Conservation (phyloP, 2,113 vertebrate species). For the Acinonyx jubatus region DNA sequence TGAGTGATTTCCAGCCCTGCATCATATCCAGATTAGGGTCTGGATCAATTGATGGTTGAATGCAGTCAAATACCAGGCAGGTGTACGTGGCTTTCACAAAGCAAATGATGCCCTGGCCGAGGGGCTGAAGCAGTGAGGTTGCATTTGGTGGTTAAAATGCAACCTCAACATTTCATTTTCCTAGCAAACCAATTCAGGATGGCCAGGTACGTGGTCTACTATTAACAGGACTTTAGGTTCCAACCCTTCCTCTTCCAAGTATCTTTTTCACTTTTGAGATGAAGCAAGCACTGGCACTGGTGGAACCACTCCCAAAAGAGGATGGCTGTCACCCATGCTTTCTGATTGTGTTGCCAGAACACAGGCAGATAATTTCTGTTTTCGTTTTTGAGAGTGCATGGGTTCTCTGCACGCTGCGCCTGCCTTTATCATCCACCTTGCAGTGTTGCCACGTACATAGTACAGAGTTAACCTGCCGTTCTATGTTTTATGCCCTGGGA, state of each 20-base stretch:
- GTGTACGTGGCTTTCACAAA: neutral
- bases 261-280: neutral
- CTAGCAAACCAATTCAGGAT: neutral
- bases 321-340: neutral
- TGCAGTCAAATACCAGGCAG: neutral
- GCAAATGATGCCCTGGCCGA: neutral
- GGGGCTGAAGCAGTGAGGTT: neutral
- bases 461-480: neutral
- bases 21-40: neutral
- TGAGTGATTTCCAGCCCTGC: neutral
- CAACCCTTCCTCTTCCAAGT: neutral
- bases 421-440: neutral
- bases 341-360: neutral
- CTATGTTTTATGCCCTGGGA: neutral
- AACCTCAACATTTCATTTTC: neutral
- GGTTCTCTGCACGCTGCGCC: neutral
- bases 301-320: conserved; percentile 16
- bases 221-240: neutral
- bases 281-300: neutral
- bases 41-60: neutral
- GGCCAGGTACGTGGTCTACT: neutral
- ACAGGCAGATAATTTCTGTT: neutral
- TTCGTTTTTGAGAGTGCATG: neutral
- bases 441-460: too few relatives aligned
- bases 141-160: neutral